Base-by-base conservation (phyloP, 2,113 vertebrate genomes). In the Periophthalmodon schlosseri region DNA sequence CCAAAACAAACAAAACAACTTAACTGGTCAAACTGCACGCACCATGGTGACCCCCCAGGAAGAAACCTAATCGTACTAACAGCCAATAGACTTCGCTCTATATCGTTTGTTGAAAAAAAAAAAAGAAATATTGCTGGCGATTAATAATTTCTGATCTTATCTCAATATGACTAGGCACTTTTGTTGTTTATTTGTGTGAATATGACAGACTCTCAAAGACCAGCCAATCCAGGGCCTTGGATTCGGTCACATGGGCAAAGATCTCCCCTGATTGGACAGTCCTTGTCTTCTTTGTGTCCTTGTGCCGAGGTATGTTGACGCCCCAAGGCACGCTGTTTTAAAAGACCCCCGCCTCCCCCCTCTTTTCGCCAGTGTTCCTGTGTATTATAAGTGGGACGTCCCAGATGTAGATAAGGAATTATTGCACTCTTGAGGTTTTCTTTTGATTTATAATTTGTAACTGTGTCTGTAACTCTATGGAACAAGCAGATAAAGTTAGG, bases 91-190 rank as follows among this genome's bases (percentile, higher is more conserved):
- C 94, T 94, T 91, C 91, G 93, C 92, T 91, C 88, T 91, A 87
- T 96, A 95, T 95, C 95, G 95, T 97, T 96, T 96, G 93, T 96
- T 87, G 80, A 96, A 94, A 90, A 93, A 81, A 72, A 75, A 71
- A 72, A 75, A 73, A 50, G 15, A 57, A 77, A 91, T 93, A 86
- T 85, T 84, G 81, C 72, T n/a, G 87, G 39, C 87, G 75, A n/a
- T 78, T 75, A 80, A 89, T 84, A 36, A 88, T 89, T 89, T 89
- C 72, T 88, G 69, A 80, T 86, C 73, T 76, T 75, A 78, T 87
- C 63, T 87, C 79, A 79, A 67, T 86, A 77, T 77, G 80, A 86
- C 68, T 80, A 70, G 75, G 66, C 81, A 80, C 76, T 78, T 77
- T 39, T 39, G 79, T 85, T 84, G 79, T 85, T 84, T 63, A 78